phyloP scores from a whole-genome alignment of 2,113 vertebrate genomes.

The Ophthalmolycus amberensis region DNA sequence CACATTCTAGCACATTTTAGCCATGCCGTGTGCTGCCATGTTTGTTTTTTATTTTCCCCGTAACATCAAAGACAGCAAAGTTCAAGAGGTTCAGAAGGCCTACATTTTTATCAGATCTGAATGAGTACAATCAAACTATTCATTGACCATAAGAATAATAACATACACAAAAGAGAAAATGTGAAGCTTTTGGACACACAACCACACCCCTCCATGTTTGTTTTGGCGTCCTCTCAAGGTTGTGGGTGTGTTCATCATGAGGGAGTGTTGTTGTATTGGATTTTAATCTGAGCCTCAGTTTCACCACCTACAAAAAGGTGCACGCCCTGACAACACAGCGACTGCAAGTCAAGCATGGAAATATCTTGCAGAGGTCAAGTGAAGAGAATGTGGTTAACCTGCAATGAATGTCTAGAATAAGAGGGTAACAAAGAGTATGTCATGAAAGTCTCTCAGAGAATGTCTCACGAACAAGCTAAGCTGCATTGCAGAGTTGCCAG shows the following conservation, averaged over 20 bases:
- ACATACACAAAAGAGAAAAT: conserved; percentile 33
- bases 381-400: conserved; percentile 40
- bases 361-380: not conserved
- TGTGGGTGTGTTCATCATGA: conserved; percentile 54
- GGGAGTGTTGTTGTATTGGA: conserved; percentile 38
- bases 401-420: conserved; percentile 10
- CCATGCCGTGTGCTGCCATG: not conserved
- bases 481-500: not conserved
- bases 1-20: not conserved
- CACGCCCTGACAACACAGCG: conserved; percentile 59
- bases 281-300: conserved; percentile 56
- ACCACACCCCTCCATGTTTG: conserved; percentile 61
- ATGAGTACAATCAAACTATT: conserved; percentile 22
- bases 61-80: conserved; percentile 1
- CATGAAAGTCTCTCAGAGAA: not conserved
- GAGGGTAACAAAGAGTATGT: conserved; percentile 8
- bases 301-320: conserved; percentile 51
- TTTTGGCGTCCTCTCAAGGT: conserved; percentile 32
- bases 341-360: conserved; percentile 42
- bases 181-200: conserved; percentile 32
- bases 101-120: not conserved
- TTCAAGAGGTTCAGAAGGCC: not conserved
- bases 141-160: conserved; percentile 1
- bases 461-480: not conserved
- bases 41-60: not conserved